Base-by-base conservation (phyloP, 1,140 invertebrate species). In the Coelopa frigida region DNA sequence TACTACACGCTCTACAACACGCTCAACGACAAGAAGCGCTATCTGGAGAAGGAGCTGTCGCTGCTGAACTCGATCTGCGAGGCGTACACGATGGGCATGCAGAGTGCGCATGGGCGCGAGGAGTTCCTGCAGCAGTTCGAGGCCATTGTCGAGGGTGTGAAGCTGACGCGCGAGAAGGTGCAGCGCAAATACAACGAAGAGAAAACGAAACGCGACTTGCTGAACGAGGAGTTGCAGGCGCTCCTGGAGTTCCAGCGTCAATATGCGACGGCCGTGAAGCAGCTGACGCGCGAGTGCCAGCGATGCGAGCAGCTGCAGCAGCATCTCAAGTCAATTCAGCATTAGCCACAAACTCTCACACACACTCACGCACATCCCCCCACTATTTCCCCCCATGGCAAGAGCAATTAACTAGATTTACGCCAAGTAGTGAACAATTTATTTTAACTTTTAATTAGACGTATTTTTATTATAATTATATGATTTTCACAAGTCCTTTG, bases 1-100 rank as follows among this genome's bases (percentile, higher is more conserved):
- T 95, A 93, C 75, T 98, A 93, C 64, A 94, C 89, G 22, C 75
- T 97, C 42, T 94, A 95, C 68, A 98, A 98, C 72, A 93, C 89
- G 5, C 73, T 98, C n/a, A 85, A 93, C 67, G 94, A 97, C 72
- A 89, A 88, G 4, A 88, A 90, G 68, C 73, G 86, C 21, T 97
- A 96, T 71, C 78, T 96, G 49, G 83, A 83, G 36, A 96, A 94
- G 67, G 94, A 98, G 73, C 75, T 96, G 31, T 81, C 84, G 17
- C 72, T 98, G 31, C 71, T 98, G 5, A 95, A 97, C 74, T 97
- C 93, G 1, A 93, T 98, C 51, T 79, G 91, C 54, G 91, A 97
- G 58, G 93, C 86, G 67, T 95, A 93, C 73, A 81, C 84, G 51
- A 80, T 88, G 68, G 84, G 83, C 23, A 84, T 86, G 81, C 71